These are phyloP conservation scores for Cebidichthys violaceus DNA, from an alignment of 2,113 vertebrate species.

Conservation along the genomic window DNA sequence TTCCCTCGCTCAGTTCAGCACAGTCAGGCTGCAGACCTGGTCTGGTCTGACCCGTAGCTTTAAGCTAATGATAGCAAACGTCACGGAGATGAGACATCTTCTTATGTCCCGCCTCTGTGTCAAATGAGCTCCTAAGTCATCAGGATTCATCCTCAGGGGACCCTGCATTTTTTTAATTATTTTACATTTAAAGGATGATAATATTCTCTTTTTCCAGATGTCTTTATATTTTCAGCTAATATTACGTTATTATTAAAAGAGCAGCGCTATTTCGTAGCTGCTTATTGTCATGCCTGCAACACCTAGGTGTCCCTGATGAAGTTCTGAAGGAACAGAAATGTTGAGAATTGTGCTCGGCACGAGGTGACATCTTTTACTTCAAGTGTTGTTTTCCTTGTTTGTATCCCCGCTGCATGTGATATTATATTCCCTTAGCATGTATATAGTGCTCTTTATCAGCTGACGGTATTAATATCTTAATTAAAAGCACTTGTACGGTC, in stretches of 20 bases:
- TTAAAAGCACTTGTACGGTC: neutral
- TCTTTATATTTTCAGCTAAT: neutral
- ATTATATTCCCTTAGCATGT: neutral
- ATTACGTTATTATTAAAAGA: too few relatives aligned
- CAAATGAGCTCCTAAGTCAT: too few relatives aligned
- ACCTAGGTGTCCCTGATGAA: neutral
- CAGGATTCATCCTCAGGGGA: too few relatives aligned
- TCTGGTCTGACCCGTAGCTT: too few relatives aligned
- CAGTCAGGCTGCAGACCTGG: too few relatives aligned
- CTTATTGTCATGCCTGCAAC: too few relatives aligned
- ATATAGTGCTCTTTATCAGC: neutral
- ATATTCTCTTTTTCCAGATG: neutral
- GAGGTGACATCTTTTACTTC: slow-evolving; percentile 3
- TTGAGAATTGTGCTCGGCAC: neutral
- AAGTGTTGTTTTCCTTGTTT: neutral
- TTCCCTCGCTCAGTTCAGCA: too few relatives aligned
- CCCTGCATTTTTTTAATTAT: too few relatives aligned
- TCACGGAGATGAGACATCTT: too few relatives aligned
- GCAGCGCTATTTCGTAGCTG: neutral
- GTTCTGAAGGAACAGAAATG: neutral
- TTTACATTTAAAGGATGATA: neutral
- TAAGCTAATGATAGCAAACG: too few relatives aligned
- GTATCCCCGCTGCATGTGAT: neutral
- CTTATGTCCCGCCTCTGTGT: too few relatives aligned
- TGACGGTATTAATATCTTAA: neutral